Conservation (phyloP, 1,140 invertebrate species). For the Varroa destructor region DNA sequence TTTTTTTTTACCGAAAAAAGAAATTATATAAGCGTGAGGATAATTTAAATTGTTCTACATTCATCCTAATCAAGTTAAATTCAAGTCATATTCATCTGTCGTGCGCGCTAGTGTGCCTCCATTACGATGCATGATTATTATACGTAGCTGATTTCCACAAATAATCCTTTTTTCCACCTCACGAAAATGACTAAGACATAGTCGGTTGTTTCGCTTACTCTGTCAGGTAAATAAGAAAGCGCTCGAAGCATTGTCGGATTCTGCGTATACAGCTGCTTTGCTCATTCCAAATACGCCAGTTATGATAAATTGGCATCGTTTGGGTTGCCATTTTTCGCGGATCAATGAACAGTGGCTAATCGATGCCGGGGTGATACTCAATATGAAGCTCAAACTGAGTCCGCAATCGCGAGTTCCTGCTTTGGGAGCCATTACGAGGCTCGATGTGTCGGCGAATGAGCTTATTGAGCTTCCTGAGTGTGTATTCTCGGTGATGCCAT, state of each 20-base stretch:
- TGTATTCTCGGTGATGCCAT: conserved; percentile 62
- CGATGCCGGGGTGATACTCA: conserved; percentile 65
- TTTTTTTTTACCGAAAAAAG: no score
- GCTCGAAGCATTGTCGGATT: conserved; percentile 48
- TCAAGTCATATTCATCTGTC: no score
- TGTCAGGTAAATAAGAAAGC: conserved; percentile 63
- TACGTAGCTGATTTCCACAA: no score
- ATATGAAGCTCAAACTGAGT: conserved; percentile 60
- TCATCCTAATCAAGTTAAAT: no score
- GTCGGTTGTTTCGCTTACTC: not conserved
- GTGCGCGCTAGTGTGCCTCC: no score
- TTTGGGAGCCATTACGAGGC: conserved; percentile 72
- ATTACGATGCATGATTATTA: no score
- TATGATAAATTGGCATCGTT: conserved; percentile 79
- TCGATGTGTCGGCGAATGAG: conserved; percentile 84
- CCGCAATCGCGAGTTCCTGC: conserved; percentile 51
- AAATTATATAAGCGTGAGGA: no score
- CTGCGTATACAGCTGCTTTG: conserved; percentile 27
- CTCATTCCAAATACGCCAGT: conserved; percentile 49
- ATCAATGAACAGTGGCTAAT: conserved; percentile 62
- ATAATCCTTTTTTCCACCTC: no score
- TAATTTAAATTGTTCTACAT: no score
- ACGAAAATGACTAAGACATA: no score
- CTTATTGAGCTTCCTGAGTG: conserved; percentile 62
- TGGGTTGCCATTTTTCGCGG: conserved; percentile 51